These are phyloP conservation scores for Pelvicachromis taeniatus DNA, from an alignment of 2,113 vertebrate genomes.

Conservation along the genomic window DNA sequence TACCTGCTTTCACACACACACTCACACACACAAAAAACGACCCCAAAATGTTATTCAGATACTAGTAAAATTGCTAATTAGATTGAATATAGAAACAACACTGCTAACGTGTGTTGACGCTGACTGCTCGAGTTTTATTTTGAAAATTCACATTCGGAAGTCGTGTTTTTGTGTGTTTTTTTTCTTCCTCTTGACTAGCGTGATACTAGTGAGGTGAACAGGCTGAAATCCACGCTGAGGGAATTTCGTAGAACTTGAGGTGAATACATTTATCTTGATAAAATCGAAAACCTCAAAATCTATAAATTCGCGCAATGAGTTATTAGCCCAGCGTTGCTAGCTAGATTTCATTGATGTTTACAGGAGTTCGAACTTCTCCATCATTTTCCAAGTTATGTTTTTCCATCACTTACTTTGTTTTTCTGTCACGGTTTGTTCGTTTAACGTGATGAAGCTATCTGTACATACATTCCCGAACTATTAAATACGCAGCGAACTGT, in stretches of 20 bases:
- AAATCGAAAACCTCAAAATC: neutral
- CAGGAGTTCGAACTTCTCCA: neutral
- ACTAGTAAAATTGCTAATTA: neutral
- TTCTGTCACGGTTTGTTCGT: neutral
- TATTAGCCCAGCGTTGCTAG: neutral
- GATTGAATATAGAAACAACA: neutral
- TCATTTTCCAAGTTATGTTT: neutral
- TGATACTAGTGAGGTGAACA: neutral
- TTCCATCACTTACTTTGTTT: neutral
- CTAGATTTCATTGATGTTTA: neutral
- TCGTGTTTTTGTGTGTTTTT: neutral
- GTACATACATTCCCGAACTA: neutral
- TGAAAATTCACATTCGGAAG: constrained; percentile 15
- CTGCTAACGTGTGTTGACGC: neutral
- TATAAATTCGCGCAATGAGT: neutral
- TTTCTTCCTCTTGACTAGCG: neutral
- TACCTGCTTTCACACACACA: neutral
- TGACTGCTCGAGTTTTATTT: constrained; percentile 7
- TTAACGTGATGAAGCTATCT: neutral
- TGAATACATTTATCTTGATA: neutral
- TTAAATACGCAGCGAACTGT: neutral
- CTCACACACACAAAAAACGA: neutral
- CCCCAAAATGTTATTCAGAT: neutral
- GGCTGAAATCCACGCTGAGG: neutral
- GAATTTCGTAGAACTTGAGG: neutral